Evolutionary conservation across 2,113 vertebrate genomes (phyloP).

Genomic region (Crypturellus undulatus): DNA sequence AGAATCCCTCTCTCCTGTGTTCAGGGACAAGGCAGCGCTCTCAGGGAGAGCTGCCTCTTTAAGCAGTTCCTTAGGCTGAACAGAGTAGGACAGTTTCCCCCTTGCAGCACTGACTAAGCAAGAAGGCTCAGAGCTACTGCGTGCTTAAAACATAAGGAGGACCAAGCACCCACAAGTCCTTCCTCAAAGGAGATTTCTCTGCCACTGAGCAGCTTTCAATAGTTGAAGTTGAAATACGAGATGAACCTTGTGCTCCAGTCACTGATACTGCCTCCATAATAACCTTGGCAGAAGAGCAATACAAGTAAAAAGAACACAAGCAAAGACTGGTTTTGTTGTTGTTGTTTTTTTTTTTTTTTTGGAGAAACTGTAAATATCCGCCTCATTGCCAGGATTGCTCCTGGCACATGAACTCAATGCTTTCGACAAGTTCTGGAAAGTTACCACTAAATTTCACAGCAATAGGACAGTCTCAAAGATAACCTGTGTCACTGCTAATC

Average conservation of each 20-base stretch:
- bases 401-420: background rate
- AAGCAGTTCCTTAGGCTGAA: background rate
- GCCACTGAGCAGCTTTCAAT: background rate
- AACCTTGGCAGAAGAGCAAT: background rate
- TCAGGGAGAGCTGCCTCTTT: rapidly evolving
- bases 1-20: rapidly evolving
- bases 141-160: rapidly evolving
- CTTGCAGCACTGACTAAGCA: background rate
- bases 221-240: rapidly evolving
- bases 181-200: background rate
- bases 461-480: background rate
- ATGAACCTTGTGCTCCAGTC: background rate
- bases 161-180: slow-evolving; percentile 30
- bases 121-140: rapidly evolving
- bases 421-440: background rate
- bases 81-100: background rate
- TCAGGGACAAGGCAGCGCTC: rapidly evolving
- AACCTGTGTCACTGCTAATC: background rate
- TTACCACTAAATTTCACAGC: background rate
- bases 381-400: background rate
- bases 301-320: background rate
- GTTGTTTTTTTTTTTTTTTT: background rate
- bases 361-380: background rate
- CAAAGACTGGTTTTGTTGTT: background rate
- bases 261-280: background rate